Evolutionary conservation across 2,888 invertebrate species (phyloP).

Genomic region (Apotomis capreana): DNA sequence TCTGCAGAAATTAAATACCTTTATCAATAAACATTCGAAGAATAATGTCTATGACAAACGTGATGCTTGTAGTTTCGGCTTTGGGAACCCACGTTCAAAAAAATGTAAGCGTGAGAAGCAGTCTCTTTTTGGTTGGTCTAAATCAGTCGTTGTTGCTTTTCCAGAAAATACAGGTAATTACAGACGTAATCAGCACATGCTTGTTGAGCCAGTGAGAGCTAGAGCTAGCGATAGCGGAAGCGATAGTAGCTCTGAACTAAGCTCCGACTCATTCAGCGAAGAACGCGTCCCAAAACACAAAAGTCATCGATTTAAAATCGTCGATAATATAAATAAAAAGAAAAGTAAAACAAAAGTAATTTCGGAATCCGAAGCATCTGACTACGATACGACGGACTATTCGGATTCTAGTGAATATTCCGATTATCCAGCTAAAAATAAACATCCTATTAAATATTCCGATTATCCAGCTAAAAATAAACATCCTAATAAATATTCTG

Average conservation of each 20-base stretch:
- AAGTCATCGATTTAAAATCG: background rate
- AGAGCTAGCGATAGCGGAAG: too few relatives aligned
- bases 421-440: background rate
- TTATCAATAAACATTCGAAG: background rate
- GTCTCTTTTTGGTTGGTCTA: background rate
- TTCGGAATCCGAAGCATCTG: background rate
- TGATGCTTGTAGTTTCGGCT: background rate
- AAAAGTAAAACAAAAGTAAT: background rate
- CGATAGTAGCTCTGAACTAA: too few relatives aligned
- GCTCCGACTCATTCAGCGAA: too few relatives aligned
- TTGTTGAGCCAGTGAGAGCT: background rate
- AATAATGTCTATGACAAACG: background rate
- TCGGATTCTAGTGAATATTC: too few relatives aligned
- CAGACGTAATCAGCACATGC: background rate
- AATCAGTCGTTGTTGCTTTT: background rate
- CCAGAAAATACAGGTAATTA: background rate
- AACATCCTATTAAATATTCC: background rate
- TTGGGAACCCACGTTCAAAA: background rate
- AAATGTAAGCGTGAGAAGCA: background rate
- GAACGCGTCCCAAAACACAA: background rate
- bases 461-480: too few relatives aligned
- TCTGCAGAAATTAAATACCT: conserved; percentile 1
- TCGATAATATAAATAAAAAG: background rate
- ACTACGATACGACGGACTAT: background rate
- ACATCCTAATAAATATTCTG: background rate